Evolutionary conservation across 2,797 vertebrate species (phyloP), one percentile per base, ranked within the genome.

Genomic region (Mus caroli): DNA sequence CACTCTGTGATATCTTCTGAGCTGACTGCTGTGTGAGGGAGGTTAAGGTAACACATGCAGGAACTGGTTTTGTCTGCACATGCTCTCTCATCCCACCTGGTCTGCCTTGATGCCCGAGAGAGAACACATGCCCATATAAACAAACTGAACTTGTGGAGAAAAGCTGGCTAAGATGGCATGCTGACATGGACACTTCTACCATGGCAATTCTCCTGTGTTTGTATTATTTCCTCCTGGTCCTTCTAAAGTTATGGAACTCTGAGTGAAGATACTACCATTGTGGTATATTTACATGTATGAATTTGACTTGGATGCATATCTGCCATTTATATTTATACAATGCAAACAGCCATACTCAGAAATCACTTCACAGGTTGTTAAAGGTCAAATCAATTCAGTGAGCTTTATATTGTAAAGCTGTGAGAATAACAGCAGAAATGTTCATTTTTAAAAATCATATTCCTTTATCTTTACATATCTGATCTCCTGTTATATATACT

Each of bases 321-420:
- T 56, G 22, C 9, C 10, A 85, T 90, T 91, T 37, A 94, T 11
- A 60, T 91, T 52, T 67, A 50, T 64, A 82, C 69, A 91, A 64
- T 54, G 4, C 76, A 78, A 94, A 43, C 2, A 60, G 31, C 40
- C 13, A 76, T 62, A 50, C 69, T 60, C 60, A 94, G 50, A 94
- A 92, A 86, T 69, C 14, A 64, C 71, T 64, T 22, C 17, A 88
- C 1, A 1, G 6, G 28, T 28, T 93, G 83, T 71, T 82, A 86
- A 91, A 93, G 43, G 58, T 76, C 83, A 91, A 37, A 69, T 91
- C 91, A 85, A 85, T 75, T 80, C 31, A 56, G n/a, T 50, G 62
- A 62, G 15, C 9, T 93, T 95, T 91, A 46, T 89, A 56, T 43
- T 62, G 60, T 79, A 83, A 54, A 54, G 22, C 56, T 37, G 37